phyloP scores from a whole-genome alignment of 2,888 invertebrate genomes.

The Drosophila seclusa region DNA sequence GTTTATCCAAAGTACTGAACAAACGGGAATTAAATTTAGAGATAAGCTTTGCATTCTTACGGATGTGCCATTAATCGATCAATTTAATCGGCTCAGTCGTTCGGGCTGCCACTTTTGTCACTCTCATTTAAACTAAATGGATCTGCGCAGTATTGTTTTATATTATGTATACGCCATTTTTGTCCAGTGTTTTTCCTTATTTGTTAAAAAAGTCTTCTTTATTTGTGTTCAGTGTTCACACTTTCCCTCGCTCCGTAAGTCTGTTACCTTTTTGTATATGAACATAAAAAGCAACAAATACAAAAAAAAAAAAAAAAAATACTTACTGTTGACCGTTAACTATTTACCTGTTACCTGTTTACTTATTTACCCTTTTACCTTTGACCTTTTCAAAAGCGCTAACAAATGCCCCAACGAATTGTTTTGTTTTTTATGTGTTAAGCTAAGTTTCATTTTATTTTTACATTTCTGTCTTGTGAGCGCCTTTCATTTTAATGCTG shows the following conservation, averaged over 20 bases:
- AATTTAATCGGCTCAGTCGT: background rate
- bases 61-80: background rate
- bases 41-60: background rate
- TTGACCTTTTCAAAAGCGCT: conserved; percentile 49
- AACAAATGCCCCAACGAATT: conserved; percentile 51
- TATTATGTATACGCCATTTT: conserved; percentile 70
- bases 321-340: conserved; percentile 72
- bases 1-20: background rate
- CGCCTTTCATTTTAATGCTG: conserved; percentile 77
- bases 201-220: conserved; percentile 75
- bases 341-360: conserved; percentile 60
- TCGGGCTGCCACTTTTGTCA: conserved; percentile 35
- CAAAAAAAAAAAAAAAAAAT: conserved; percentile 23
- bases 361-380: conserved; percentile 52
- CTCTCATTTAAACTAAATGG: background rate
- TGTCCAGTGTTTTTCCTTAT: conserved; percentile 59
- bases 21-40: background rate
- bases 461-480: conserved; percentile 63
- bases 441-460: conserved; percentile 56
- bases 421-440: conserved; percentile 47
- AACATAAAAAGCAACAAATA: conserved; percentile 20
- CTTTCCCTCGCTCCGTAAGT: conserved; percentile 78
- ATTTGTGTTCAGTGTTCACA: conserved; percentile 82
- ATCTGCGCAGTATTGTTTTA: conserved; percentile 59
- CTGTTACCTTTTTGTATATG: conserved; percentile 38